Evolutionary conservation across 2,113 vertebrate species (phyloP), one percentile per base, ranked within the genome.

Genomic region (Siphamia tubifer): DNA sequence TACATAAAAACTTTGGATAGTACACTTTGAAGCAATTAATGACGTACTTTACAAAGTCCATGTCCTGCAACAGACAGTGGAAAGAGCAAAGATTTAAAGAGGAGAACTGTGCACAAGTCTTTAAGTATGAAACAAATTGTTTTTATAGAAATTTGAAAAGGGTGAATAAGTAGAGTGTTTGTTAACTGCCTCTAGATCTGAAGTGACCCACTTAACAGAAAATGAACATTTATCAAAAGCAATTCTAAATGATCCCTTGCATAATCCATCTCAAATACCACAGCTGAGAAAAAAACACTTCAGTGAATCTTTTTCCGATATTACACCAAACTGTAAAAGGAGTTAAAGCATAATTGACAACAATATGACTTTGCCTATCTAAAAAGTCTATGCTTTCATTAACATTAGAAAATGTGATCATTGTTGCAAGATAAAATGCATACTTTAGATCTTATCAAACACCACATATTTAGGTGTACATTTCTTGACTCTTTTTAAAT

Each of bases 1-100:
- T 95, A 99, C 98, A 96, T 70, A 99, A 93, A 83, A 96, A 98
- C 88, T 96, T 97, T 44, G 98, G 97, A 83, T 99, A 99, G 86
- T 98, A 99, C 34, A 98, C 87, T 91, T 96, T 98, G 90, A 99
- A 99, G 87, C 96, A 99, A 85, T 84, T 95, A 72, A 99, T 92
- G 73, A 99, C 89, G 74, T 97, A 99, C 51, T 94, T 95, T 73
- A 99, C 94, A 91, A 99, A 97, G 74, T 99, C 97, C 93, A 99
- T 95, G 84, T 99, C 98, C 98, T 99, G 88, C 87, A 94, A 65
- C 68, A 81, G 30, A 82, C 43, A 76, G 5, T 11, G 16, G 17
- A 21, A 70, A 68, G 8, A 13, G 36, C 2, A 52, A 28, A 4
- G 43, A 40, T 38, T 31, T 25, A 17, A 16, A 65, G 60, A 25